Evolutionary conservation across 2,113 vertebrate species (phyloP), one percentile per base, ranked within the genome.

Genomic region (Tachysurus vachellii): DNA sequence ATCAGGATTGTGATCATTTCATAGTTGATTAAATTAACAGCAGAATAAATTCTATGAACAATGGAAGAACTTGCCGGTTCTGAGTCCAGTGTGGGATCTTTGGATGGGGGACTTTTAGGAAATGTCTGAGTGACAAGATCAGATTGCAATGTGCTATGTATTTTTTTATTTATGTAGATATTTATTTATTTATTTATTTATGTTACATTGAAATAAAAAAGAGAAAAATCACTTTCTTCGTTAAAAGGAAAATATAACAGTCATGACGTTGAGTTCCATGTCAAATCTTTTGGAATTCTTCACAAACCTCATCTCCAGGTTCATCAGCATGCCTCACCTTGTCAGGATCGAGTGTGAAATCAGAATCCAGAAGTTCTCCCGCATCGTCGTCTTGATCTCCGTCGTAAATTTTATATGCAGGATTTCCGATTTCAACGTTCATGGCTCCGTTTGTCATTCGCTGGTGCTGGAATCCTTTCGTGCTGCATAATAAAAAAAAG

Each of bases 381-480:
- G 96, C 97, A 0, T 99, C 97, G 0, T 99, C 98, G 19, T 98
- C 98, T 0, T 96, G 96, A 81, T 98, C 98, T 1, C 97, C 98
- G 88, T 99, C 98, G 0, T 99, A 99, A 94, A 99, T 99, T 92
- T 99, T 99, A 91, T 99, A 99, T 53, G 98, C 98, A 0, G 98
- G 98, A 88, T 99, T 99, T 70, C 98, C 98, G 0, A 99, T 99
- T 93, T 99, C 98, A 62, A 99, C 97, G 0, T 99, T 99, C 97
- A 99, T 98, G 91, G 97, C 97, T 2, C 98, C 98, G 0, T 99
- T 99, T 0, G 96, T 98, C 98, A 99, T 99, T 86, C 98, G 93
- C 93, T 99, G 98, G 93, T 99, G 97, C 93, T 99, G 97, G 95
- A 99, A 99, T 87, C 97, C 97, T 94, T 99, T 99, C 73, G 98